Percentiles rank a stretch among this genome's conserved stretches.
Evolutionary conservation across 2,113 vertebrate genomes (phyloP).

Genomic region (Equus quagga): DNA sequence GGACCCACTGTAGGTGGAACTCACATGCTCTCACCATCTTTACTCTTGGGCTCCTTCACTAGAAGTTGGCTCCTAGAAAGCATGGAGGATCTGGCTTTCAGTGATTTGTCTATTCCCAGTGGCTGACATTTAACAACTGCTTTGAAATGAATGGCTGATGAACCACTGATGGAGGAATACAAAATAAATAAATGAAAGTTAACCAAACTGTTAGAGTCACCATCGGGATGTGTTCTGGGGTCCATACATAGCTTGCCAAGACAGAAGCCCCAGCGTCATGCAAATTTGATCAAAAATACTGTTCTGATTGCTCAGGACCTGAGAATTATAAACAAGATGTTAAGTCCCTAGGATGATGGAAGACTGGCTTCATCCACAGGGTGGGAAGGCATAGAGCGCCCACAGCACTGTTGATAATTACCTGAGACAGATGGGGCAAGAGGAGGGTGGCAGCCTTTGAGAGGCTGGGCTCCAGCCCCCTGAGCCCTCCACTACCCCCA

Average conservation of each 20-base stretch:
- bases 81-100: neutral
- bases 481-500: accelerated
- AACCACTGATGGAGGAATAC: neutral
- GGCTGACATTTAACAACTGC: neutral
- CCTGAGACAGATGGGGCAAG: neutral
- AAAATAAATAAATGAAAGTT: neutral
- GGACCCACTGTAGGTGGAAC: too few species aligned
- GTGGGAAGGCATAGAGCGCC: accelerated
- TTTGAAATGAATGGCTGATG: neutral
- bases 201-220: neutral
- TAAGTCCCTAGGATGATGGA: neutral
- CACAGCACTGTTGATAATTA: neutral
- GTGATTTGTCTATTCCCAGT: neutral
- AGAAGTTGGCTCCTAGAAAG: neutral
- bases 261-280: neutral
- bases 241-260: neutral
- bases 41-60: neutral
- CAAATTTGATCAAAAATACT: neutral
- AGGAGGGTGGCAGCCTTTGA: accelerated
- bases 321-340: neutral
- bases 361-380: neutral
- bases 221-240: neutral
- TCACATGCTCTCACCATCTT: accelerated
- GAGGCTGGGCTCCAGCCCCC: neutral
- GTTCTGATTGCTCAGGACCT: neutral